phyloP scores from a whole-genome alignment of 2,113 vertebrate genomes.

The Symphodus melops region DNA sequence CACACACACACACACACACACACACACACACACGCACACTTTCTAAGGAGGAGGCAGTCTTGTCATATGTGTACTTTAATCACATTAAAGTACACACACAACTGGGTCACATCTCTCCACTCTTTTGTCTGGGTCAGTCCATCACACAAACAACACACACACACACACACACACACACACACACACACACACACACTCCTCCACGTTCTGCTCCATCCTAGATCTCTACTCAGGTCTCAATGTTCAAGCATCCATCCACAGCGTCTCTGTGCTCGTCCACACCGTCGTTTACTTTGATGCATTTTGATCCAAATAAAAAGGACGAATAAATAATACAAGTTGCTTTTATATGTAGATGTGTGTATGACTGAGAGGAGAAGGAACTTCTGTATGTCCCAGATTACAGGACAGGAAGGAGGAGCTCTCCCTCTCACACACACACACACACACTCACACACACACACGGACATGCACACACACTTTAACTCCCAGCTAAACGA shows the following conservation, averaged over 20 bases:
- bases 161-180: too few relatives aligned
- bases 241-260: neutral
- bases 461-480: conserved; percentile 1
- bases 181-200: conserved; percentile 14
- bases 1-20: conserved; percentile 11
- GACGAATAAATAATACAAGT: neutral
- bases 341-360: neutral
- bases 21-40: conserved; percentile 2
- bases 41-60: neutral
- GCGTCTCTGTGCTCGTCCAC: neutral
- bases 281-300: neutral
- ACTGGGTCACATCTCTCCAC: conserved; percentile 62
- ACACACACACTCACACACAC: neutral
- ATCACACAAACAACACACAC: conserved; percentile 20
- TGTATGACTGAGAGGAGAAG: neutral
- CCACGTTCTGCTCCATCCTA: conserved; percentile 1
- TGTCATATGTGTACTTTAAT: conserved; percentile 32
- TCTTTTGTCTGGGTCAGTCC: conserved; percentile 43
- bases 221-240: neutral
- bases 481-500: conserved; percentile 29
- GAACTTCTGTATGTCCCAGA: conserved; percentile 32
- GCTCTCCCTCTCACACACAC: neutral
- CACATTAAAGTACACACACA: too few relatives aligned
- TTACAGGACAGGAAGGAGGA: conserved; percentile 1
- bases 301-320: conserved; percentile 4